Conservation (phyloP, 2,888 invertebrate genomes). For the Cephus spinipes region DNA sequence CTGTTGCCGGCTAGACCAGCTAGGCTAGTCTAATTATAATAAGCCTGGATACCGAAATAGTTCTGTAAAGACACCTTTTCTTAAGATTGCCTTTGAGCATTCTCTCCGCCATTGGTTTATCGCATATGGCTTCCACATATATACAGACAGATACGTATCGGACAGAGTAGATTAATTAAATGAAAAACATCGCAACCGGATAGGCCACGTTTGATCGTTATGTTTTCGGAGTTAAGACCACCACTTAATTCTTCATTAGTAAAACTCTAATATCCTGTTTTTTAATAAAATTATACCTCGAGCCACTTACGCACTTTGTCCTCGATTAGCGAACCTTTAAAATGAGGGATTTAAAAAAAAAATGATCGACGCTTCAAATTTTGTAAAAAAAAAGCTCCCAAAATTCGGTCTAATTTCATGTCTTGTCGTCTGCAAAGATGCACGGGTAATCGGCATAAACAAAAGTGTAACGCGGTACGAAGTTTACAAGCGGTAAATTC, state of each 20-base stretch:
- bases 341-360: not conserved
- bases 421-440: not conserved
- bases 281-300: not conserved
- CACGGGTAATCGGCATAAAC: not conserved
- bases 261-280: slow-evolving; percentile 8
- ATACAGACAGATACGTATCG: not conserved
- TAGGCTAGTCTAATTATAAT: slow-evolving; percentile 20
- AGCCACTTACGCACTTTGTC: not conserved
- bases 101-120: not conserved
- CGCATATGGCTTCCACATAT: not conserved
- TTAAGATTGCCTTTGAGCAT: not conserved
- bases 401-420: not conserved
- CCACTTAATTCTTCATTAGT: slow-evolving; percentile 39
- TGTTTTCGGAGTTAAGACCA: slow-evolving; percentile 25
- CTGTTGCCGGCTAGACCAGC: slow-evolving; percentile 1
- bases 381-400: not conserved
- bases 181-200: slow-evolving; percentile 21
- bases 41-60: slow-evolving; percentile 21
- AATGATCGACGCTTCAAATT: not conserved
- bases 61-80: slow-evolving; percentile 17
- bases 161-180: slow-evolving; percentile 21
- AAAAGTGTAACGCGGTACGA: not conserved
- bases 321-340: not conserved
- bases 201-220: slow-evolving; percentile 16
- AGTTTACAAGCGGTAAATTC: slow-evolving; percentile 5